Conservation (phyloP, 2,797 vertebrate genomes). For the Nannoperca obscura region DNA sequence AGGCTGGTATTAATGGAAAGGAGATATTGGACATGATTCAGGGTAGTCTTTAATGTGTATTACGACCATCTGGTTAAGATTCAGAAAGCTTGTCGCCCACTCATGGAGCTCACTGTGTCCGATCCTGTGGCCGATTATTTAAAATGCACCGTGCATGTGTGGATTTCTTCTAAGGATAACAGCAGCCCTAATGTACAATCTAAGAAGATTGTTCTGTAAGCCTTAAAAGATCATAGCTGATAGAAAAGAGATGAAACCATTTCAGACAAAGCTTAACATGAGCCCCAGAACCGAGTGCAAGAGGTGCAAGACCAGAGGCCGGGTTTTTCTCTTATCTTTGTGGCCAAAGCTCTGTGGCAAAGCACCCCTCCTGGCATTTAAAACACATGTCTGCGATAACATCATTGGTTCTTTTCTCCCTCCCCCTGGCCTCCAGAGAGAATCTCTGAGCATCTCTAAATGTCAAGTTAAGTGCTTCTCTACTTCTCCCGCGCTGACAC, state of each 20-base stretch:
- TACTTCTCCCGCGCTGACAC: conserved; percentile 78
- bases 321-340: conserved; percentile 73
- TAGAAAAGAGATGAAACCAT: conserved; percentile 70
- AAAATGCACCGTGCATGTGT: conserved; percentile 67
- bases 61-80: conserved; percentile 74
- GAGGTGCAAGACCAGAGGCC: conserved; percentile 63
- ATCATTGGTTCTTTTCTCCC: conserved; percentile 72
- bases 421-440: conserved; percentile 68
- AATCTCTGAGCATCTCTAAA: conserved; percentile 79
- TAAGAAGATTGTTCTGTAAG: conserved; percentile 80
- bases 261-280: conserved; percentile 72
- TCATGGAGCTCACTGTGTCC: conserved; percentile 48
- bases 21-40: conserved; percentile 60
- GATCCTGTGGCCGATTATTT: conserved; percentile 64
- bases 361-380: conserved; percentile 78
- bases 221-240: conserved; percentile 74
- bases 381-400: conserved; percentile 80
- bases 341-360: conserved; percentile 62
- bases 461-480: conserved; percentile 84
- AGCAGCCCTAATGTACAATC: conserved; percentile 71
- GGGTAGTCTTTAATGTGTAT: conserved; percentile 59
- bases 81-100: conserved; percentile 61
- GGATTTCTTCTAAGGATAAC: conserved; percentile 72
- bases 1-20: conserved; percentile 57
- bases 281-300: conserved; percentile 62